Percentiles rank a stretch among this genome's conserved stretches.
These are phyloP conservation scores for Drosophila austrosaltans DNA, from an alignment of 2,888 invertebrate genomes.

Conservation along the genomic window DNA sequence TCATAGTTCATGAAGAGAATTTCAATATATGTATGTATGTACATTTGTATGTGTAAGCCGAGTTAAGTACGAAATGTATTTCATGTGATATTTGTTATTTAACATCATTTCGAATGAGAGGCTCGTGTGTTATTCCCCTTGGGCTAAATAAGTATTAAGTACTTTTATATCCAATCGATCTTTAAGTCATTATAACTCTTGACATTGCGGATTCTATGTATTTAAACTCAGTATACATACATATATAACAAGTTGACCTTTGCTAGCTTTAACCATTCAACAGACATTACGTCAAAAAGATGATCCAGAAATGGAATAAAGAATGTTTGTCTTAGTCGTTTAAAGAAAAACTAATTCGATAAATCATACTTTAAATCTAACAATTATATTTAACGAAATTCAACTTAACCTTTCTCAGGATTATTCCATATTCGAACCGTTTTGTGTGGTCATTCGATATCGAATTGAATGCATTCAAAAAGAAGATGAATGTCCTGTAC, in stretches of 20 bases:
- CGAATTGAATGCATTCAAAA: background rate
- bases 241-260: too few relatives aligned
- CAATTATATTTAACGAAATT: too few relatives aligned
- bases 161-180: conserved; percentile 9
- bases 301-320: too few relatives aligned
- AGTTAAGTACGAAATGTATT: background rate
- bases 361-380: too few relatives aligned
- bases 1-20: conserved; percentile 14
- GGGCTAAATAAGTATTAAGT: background rate
- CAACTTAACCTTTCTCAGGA: too few relatives aligned
- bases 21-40: background rate
- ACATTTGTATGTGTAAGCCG: background rate
- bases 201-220: background rate
- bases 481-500: conserved; percentile 4
- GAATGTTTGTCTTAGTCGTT: too few relatives aligned
- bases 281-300: too few relatives aligned
- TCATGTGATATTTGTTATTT: background rate
- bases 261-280: too few relatives aligned
- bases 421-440: background rate
- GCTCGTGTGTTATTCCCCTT: background rate
- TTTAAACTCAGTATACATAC: too few relatives aligned
- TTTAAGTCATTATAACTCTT: conserved; percentile 8
- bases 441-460: background rate
- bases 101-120: background rate
- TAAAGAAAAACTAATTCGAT: too few relatives aligned